These are phyloP conservation scores for Lymantria monacha DNA, from an alignment of 2,888 invertebrate genomes.

Conservation along the genomic window DNA sequence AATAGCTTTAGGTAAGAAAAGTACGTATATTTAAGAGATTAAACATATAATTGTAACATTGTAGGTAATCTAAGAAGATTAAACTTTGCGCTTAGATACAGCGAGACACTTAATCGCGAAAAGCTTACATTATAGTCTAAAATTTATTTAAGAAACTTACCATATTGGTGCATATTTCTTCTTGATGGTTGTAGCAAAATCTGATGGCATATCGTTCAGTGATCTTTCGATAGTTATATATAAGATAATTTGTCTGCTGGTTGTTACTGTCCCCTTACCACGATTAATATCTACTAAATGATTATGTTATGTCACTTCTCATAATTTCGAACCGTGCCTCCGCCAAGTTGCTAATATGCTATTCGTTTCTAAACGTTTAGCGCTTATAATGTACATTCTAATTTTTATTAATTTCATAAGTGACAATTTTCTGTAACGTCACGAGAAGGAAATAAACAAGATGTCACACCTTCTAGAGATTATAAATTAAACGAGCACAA, in stretches of 20 bases:
- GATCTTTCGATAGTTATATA: background rate
- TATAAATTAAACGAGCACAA: no score
- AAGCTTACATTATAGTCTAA: no score
- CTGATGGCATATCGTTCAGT: slow-evolving; percentile 33
- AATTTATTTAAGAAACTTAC: slow-evolving; percentile 38
- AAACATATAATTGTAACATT: no score
- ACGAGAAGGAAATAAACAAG: slow-evolving; percentile 4
- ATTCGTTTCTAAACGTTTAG: slow-evolving; percentile 55
- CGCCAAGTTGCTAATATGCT: slow-evolving; percentile 43
- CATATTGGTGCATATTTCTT: slow-evolving; percentile 51
- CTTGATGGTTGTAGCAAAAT: slow-evolving; percentile 27
- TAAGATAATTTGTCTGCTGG: background rate
- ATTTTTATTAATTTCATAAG: slow-evolving; percentile 32
- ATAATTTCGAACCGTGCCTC: slow-evolving; percentile 23
- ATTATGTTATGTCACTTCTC: slow-evolving; percentile 14
- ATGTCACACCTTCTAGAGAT: background rate
- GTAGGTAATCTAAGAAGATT: no score
- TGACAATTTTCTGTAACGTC: slow-evolving; percentile 16
- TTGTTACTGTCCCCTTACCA: slow-evolving; percentile 18
- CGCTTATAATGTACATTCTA: slow-evolving; percentile 33
- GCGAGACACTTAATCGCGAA: no score
- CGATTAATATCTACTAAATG: slow-evolving; percentile 27
- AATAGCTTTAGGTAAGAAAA: no score
- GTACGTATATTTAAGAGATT: no score
- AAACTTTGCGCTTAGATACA: no score